A percentile compares a stretch with the other conserved stretches of the same genome.
These are phyloP conservation scores for Channa striata DNA, from an alignment of 2,797 vertebrate genomes.

Conservation along the genomic window DNA sequence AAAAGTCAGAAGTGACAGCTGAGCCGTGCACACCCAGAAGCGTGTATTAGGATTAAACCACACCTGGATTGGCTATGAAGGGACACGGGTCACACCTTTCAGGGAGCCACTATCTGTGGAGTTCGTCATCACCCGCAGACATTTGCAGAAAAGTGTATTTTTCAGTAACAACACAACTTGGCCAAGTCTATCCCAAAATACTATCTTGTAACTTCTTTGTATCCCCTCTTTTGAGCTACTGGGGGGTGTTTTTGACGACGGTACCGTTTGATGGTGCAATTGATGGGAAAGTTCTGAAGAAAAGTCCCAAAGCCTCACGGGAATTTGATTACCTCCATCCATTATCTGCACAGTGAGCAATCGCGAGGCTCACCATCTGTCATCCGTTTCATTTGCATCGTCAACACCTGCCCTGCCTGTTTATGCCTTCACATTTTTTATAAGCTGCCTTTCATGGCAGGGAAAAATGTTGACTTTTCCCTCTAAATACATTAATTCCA, in stretches of 20 bases:
- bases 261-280: slow-evolving; percentile 85
- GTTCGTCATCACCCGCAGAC: slow-evolving; percentile 10
- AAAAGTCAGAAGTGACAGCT: slow-evolving; percentile 34
- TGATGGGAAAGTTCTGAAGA: slow-evolving; percentile 95
- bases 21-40: slow-evolving; percentile 14
- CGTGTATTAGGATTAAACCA: slow-evolving; percentile 34
- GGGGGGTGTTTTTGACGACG: slow-evolving; percentile 54
- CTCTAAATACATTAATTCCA: slow-evolving; percentile 82
- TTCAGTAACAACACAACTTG: slow-evolving; percentile 32
- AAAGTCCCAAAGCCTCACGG: slow-evolving; percentile 96
- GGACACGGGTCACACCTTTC: slow-evolving; percentile 21
- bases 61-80: slow-evolving; percentile 24
- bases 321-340: slow-evolving; percentile 99
- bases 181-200: slow-evolving; percentile 41
- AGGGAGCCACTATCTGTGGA: slow-evolving; percentile 2
- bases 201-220: slow-evolving; percentile 63
- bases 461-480: slow-evolving; percentile 79
- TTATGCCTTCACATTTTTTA: slow-evolving; percentile 91
- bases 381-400: slow-evolving; percentile 99
- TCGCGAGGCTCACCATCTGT: slow-evolving; percentile 98
- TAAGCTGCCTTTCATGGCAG: slow-evolving; percentile 84
- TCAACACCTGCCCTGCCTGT: slow-evolving; percentile 99
- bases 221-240: slow-evolving; percentile 50
- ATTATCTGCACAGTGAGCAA: slow-evolving; percentile 98
- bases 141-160: slow-evolving; percentile 25